Base-by-base conservation (phyloP, 2,888 invertebrate genomes). In the Lamellibrachia columna region DNA sequence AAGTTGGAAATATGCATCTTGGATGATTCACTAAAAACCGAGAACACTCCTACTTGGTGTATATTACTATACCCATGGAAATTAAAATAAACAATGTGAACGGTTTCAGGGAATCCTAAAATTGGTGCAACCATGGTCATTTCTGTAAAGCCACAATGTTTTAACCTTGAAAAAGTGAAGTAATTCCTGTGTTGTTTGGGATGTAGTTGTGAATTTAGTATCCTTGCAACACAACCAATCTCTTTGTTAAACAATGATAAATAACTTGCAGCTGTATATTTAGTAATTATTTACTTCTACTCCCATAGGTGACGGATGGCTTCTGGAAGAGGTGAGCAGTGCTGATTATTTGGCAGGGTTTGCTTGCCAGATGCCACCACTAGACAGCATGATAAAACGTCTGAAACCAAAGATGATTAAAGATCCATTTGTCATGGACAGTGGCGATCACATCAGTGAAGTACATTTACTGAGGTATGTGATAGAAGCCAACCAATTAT, bases 321-420 rank as follows among this genome's bases (percentile, higher is more conserved):
- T 75, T 15, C 75, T 75, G 75, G 75, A 75, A 75, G 75, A 75
- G n/a, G 75, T 75, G 15, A 75, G 75, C 75, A 75, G 75, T 22
- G 22, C n/a, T 75, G 75, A 75, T 22, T 22, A 75, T 15, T 75
- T 75, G 75, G 75, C 75, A 11, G 75, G 2, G 75, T 75, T 75
- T 75, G 75, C 75, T n/a, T n/a, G 2, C 22, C 75, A 75, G 75
- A 75, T 75, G 75, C 75, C 75, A 75, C 22, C 75, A 75, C 75
- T 75, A 75, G 75, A 75, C 15, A 75, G 75, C 75, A 75, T 75
- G 75, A n/a, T 75, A n/a, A 75, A 75, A n/a, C n/a, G 75, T 75
- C 75, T 75, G 75, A 75, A 75, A 22, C 75, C 75, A 75, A 15
- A 75, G 75, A 22, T 75, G 75, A 75, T 75, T n/a, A 75, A 75